Evolutionary conservation across 30 jellyfish, hydroid and myxozoan species (phyloP), one percentile per base, ranked within the genome.

Genomic region (Cassiopea andromeda): DNA sequence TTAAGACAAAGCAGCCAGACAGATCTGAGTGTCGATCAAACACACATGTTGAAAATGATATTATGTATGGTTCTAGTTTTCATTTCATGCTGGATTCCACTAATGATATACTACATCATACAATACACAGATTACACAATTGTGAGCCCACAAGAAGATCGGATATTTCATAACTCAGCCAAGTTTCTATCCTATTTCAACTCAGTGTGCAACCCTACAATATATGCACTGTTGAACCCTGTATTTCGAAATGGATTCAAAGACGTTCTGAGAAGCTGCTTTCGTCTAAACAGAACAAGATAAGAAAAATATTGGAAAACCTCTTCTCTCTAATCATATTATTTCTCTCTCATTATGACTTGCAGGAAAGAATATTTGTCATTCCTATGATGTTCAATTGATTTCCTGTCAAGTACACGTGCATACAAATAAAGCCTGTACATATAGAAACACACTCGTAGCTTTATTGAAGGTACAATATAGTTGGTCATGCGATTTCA

Each of bases 211-310:
- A 70, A 70, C 50, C 50, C 79, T 2, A 2, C 27, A 9, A 70
- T 70, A 70, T 70, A 70, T 19, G 79, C 79, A 70, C 15, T 70
- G 54, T 15, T 70, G 54, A 70, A 70, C 38, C 79, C 79, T 1
- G 79, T 70, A 6, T 70, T 70, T 38, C n/a, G 54, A 15, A 70
- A n/a, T 27, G 79, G 79, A 16, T 19, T 70, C 47, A 70, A 38
- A 43, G 79, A 70, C 79, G 15, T 70, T 38, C 54, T 70, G 17
- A 70, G 16, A 38, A n/a, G 50, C 57, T 70, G 79, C 38, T 70
- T 70, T 70, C 47, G 54, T 18, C 12, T 54, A 54, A 54, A 10
- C 64, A 54, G 64, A 27, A 27, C 38, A 27, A 27, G 38, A 54
- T 54, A 54, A 54, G 12, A 54, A 54, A 54, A 54, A 10, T 3